phyloP scores from a whole-genome alignment of 2,888 invertebrate species.

The Chymomyza amoena region DNA sequence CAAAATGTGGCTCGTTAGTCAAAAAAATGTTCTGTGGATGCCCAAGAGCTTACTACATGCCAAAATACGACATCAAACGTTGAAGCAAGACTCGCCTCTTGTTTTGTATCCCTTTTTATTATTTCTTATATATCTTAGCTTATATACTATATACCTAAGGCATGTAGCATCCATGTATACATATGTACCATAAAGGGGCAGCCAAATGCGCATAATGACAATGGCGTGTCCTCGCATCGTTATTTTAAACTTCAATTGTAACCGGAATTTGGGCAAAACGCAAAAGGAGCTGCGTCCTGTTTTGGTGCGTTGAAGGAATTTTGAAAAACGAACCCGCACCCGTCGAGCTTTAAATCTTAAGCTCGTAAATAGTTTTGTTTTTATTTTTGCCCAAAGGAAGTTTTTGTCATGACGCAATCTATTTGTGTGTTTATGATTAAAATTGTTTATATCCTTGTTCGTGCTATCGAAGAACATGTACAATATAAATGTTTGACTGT shows the following conservation, averaged over 20 bases:
- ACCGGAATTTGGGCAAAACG: background rate
- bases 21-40: slow-evolving; percentile 54
- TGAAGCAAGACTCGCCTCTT: slow-evolving; percentile 40
- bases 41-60: slow-evolving; percentile 61
- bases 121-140: too few species aligned
- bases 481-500: slow-evolving; percentile 11
- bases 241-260: slow-evolving; percentile 55
- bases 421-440: slow-evolving; percentile 66
- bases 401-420: slow-evolving; percentile 57
- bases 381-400: slow-evolving; percentile 34
- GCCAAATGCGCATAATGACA: background rate
- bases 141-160: background rate
- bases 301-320: background rate
- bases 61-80: slow-evolving; percentile 51
- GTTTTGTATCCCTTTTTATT: slow-evolving; percentile 44
- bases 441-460: slow-evolving; percentile 30
- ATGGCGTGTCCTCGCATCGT: slow-evolving; percentile 29
- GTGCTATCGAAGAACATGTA: background rate
- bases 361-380: slow-evolving; percentile 68
- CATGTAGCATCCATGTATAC: background rate
- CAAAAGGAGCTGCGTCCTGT: background rate
- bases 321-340: background rate
- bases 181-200: background rate
- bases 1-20: slow-evolving; percentile 69
- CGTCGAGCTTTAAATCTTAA: slow-evolving; percentile 27